These are phyloP conservation scores for Anoncus sp. DNA, from an alignment of 2,888 invertebrate genomes.

Conservation along the genomic window DNA sequence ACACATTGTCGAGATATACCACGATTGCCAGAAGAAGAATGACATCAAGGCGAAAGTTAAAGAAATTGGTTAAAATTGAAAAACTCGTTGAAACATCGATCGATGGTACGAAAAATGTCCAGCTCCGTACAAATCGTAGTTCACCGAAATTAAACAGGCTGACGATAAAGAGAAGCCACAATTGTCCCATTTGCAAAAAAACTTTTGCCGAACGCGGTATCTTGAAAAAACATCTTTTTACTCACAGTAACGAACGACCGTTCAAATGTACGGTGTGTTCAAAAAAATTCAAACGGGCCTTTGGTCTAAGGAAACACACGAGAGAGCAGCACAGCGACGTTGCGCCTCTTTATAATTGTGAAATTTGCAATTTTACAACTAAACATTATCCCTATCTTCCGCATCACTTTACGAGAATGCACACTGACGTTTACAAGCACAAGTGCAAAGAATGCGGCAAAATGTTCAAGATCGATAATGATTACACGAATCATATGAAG, in stretches of 20 bases:
- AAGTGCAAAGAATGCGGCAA: conserved; percentile 53
- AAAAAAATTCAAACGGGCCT: conserved; percentile 48
- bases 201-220: not conserved
- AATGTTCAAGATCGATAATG: conserved; percentile 38
- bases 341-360: conserved; percentile 28
- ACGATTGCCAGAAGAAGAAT: not conserved
- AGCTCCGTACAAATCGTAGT: too few species aligned
- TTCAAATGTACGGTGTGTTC: conserved; percentile 43
- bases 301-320: conserved; percentile 44
- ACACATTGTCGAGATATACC: too few species aligned
- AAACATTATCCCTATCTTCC: conserved; percentile 44
- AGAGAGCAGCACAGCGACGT: conserved; percentile 51
- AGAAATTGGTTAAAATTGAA: too few species aligned
- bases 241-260: conserved; percentile 32
- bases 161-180: too few species aligned
- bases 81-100: not conserved
- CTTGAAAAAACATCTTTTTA: conserved; percentile 35
- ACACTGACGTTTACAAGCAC: conserved; percentile 39
- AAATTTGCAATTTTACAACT: conserved; percentile 38
- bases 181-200: conserved; percentile 15
- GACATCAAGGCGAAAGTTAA: not conserved
- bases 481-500: conserved; percentile 51
- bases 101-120: too few species aligned
- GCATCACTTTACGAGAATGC: conserved; percentile 50
- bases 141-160: not conserved